phyloP scores from a whole-genome alignment of 2,113 vertebrate genomes.

The Copsychus sechellarum region DNA sequence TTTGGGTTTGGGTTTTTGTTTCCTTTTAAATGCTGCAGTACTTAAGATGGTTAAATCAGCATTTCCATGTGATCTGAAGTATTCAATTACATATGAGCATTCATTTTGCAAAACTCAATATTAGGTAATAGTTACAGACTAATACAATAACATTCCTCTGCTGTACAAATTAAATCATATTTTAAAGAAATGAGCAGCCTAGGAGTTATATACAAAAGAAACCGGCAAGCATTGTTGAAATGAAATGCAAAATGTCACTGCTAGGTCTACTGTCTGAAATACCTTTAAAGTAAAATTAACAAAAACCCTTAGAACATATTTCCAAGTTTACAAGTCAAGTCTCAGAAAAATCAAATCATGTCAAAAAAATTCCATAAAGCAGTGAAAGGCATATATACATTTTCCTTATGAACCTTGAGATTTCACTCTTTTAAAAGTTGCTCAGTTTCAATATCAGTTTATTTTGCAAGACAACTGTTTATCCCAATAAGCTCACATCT shows the following conservation, averaged over 20 bases:
- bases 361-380: slow-evolving; percentile 81
- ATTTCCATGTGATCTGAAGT: slow-evolving; percentile 77
- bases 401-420: slow-evolving; percentile 76
- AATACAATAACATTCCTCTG: slow-evolving; percentile 91
- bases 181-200: slow-evolving; percentile 88
- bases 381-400: slow-evolving; percentile 91
- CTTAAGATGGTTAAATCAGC: slow-evolving; percentile 76
- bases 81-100: slow-evolving; percentile 81
- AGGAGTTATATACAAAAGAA: slow-evolving; percentile 90
- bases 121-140: slow-evolving; percentile 86
- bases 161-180: slow-evolving; percentile 92
- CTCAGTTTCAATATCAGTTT: slow-evolving; percentile 73
- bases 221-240: slow-evolving; percentile 83
- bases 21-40: slow-evolving; percentile 77
- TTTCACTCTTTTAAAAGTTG: slow-evolving; percentile 71
- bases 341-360: slow-evolving; percentile 79
- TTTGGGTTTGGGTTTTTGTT: neutral
- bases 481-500: slow-evolving; percentile 71
- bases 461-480: slow-evolving; percentile 70
- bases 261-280: slow-evolving; percentile 80
- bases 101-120: slow-evolving; percentile 82
- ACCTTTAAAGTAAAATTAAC: slow-evolving; percentile 80
- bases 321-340: slow-evolving; percentile 83
- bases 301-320: slow-evolving; percentile 74
- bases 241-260: slow-evolving; percentile 79